Percentiles rank a stretch among this genome's conserved stretches.
phyloP scores from a whole-genome alignment of 1,140 invertebrate genomes.

The Aphelenchoides avenae region DNA sequence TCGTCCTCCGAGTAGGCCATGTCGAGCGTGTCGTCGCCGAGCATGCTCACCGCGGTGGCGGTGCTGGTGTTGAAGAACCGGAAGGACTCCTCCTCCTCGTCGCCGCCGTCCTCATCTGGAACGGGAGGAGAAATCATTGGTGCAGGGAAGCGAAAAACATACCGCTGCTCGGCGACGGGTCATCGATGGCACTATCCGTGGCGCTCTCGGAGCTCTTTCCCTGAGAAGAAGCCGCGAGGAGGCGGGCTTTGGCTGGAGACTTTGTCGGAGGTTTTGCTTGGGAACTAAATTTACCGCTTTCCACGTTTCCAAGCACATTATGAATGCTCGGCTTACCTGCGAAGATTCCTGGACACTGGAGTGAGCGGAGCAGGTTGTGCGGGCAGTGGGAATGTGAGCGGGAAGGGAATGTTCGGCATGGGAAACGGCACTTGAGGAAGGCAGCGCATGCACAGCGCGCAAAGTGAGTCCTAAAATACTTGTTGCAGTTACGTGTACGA shows the following conservation, averaged over 20 bases:
- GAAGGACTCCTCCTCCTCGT: constrained; percentile 40
- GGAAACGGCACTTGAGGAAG: constrained; percentile 43
- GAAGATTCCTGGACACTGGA: no score
- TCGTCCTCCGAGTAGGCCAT: constrained; percentile 11
- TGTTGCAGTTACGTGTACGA: constrained; percentile 1
- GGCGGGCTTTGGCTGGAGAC: neutral
- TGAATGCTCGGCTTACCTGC: no score
- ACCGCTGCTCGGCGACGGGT: constrained; percentile 16
- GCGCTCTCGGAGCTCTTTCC: constrained; percentile 14
- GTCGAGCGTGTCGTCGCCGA: constrained; percentile 6
- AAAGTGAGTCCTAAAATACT: constrained; percentile 48
- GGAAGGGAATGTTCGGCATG: constrained; percentile 27
- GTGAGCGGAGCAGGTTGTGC: neutral
- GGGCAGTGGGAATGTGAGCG: constrained; percentile 37
- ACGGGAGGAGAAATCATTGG: neutral
- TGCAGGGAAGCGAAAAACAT: neutral
- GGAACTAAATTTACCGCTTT: no score
- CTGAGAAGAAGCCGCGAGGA: constrained; percentile 2
- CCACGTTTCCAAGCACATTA: no score
- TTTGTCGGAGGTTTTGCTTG: no score
- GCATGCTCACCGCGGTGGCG: constrained; percentile 5
- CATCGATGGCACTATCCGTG: constrained; percentile 15
- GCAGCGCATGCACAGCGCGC: constrained; percentile 47
- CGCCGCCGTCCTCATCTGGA: constrained; percentile 37
- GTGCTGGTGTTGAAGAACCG: constrained; percentile 16